These are phyloP conservation scores for Microctenopoma steveboyesi DNA, from an alignment of 2,797 vertebrate genomes.

Conservation along the genomic window DNA sequence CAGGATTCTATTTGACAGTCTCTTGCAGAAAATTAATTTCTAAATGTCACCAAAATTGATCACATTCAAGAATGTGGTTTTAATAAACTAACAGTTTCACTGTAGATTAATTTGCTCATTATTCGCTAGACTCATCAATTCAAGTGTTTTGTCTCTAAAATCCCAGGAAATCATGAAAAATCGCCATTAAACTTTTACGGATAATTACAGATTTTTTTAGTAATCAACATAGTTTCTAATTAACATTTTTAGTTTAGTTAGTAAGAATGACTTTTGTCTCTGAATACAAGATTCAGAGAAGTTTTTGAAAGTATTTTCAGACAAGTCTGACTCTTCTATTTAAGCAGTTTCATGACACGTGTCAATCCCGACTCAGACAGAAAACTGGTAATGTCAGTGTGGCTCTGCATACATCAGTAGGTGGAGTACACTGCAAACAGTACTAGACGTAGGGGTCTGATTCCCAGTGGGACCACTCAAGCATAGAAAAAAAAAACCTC, in stretches of 20 bases:
- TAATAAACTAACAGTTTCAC: slow-evolving; percentile 7
- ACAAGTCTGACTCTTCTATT: slow-evolving; percentile 3
- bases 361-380: slow-evolving; percentile 39
- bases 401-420: slow-evolving; percentile 46
- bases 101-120: neutral
- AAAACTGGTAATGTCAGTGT: slow-evolving; percentile 36
- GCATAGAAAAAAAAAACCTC: slow-evolving; percentile 28
- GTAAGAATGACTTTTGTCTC: slow-evolving; percentile 4
- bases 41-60: neutral
- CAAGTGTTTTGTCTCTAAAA: slow-evolving; percentile 3
- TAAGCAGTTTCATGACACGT: slow-evolving; percentile 16
- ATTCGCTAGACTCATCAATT: neutral
- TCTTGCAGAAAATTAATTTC: neutral
- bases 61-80: neutral
- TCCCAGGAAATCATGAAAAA: neutral
- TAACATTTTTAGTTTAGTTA: neutral
- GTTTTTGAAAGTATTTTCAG: slow-evolving; percentile 4
- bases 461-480: slow-evolving; percentile 51
- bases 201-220: neutral
- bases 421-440: slow-evolving; percentile 36
- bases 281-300: neutral
- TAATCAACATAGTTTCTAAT: neutral
- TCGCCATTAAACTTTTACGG: neutral
- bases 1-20: neutral
- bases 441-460: slow-evolving; percentile 26